A percentile compares a stretch with the other conserved stretches of the same genome.
Conservation (phyloP, 1,140 invertebrate genomes). For the Telenomus remus region DNA sequence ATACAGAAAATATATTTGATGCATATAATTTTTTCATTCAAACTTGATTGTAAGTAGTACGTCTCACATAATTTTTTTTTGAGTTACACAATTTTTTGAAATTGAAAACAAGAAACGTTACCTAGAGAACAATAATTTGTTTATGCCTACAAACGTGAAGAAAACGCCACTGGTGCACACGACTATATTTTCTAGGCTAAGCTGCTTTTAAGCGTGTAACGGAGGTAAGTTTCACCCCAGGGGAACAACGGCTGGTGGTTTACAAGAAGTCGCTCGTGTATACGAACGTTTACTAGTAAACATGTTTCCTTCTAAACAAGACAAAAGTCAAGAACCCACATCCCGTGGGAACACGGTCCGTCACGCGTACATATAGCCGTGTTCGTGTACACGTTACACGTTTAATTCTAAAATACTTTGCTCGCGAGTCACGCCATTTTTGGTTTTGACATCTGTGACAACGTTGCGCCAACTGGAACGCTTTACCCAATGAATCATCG, state of each 20-base stretch:
- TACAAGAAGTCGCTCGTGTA: conserved; percentile 50
- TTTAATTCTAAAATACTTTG: conserved; percentile 30
- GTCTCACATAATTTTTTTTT: no score
- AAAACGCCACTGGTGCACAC: conserved; percentile 14
- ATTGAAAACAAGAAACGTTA: not conserved
- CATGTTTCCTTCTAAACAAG: conserved; percentile 47
- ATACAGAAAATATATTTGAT: no score
- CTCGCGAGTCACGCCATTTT: conserved; percentile 8
- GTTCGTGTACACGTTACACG: conserved; percentile 28
- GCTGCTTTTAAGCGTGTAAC: conserved; percentile 29
- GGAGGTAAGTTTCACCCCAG: conserved; percentile 40
- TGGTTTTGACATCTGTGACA: conserved; percentile 1
- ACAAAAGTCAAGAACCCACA: conserved; percentile 60
- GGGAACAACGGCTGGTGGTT: conserved; percentile 42
- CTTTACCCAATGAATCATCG: not conserved
- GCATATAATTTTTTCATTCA: no score
- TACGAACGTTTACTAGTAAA: conserved; percentile 37
- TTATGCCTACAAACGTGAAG: no score
- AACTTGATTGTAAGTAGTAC: no score
- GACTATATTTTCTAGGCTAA: conserved; percentile 41
- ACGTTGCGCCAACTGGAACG: not conserved
- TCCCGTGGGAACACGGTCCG: conserved; percentile 58
- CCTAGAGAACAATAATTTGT: no score
- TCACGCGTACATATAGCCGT: conserved; percentile 55
- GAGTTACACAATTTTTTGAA: conserved; percentile 5